Conservation (phyloP, 2,113 vertebrate genomes). For the Bambusicola thoracicus region DNA sequence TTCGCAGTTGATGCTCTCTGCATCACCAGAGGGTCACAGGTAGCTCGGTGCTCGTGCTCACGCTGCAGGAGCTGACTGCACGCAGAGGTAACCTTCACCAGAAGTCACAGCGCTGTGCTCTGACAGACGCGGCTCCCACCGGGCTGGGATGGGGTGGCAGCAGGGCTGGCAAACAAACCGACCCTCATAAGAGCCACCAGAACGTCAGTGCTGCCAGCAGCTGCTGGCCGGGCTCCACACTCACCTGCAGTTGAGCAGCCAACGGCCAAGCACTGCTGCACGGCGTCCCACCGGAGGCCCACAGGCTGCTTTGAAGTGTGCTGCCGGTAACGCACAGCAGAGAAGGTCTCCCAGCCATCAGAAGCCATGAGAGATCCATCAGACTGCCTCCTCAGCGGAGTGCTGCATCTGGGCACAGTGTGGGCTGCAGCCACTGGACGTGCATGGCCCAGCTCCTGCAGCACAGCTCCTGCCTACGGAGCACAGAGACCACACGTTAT, state of each 20-base stretch:
- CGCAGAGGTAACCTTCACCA: fast-evolving
- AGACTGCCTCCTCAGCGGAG: neutral
- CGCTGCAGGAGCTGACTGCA: fast-evolving
- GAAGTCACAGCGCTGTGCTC: fast-evolving
- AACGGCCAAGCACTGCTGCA: neutral
- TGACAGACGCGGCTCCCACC: fast-evolving
- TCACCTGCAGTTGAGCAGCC: neutral
- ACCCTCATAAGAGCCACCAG: neutral
- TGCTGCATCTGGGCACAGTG: neutral
- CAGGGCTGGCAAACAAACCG: neutral
- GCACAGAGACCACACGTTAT: fast-evolving
- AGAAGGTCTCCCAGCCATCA: neutral
- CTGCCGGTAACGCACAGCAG: neutral
- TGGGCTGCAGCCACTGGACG: fast-evolving
- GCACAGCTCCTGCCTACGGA: neutral
- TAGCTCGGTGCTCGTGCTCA: neutral
- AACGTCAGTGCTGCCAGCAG: neutral
- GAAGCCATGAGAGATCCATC: neutral
- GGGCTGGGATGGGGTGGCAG: neutral
- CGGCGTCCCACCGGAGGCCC: neutral
- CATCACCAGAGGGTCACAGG: neutral
- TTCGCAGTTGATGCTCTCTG: neutral
- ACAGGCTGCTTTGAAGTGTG: neutral
- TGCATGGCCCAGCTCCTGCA: neutral
- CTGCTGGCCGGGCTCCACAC: neutral